These are phyloP conservation scores for Euzophera pinguis DNA, from an alignment of 2,888 invertebrate species.

Conservation along the genomic window DNA sequence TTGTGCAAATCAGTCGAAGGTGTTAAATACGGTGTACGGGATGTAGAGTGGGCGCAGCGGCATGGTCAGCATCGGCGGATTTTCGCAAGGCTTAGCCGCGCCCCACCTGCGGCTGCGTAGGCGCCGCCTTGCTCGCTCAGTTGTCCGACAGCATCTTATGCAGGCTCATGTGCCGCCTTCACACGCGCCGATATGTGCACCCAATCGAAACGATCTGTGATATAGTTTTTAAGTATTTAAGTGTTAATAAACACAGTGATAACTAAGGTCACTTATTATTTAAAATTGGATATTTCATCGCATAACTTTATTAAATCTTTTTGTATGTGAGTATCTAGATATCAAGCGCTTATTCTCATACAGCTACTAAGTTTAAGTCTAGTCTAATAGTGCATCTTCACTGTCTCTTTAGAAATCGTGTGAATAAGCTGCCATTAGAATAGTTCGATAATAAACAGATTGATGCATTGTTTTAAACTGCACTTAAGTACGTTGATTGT, in stretches of 20 bases:
- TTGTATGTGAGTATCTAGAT: constrained; percentile 25
- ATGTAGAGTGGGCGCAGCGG: constrained; percentile 33
- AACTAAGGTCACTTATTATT: constrained; percentile 40
- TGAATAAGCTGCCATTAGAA: constrained; percentile 14
- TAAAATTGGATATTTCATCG: constrained; percentile 20
- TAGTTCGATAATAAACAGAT: too few relatives aligned
- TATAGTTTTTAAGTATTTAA: constrained; percentile 54
- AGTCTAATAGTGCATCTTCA: background rate
- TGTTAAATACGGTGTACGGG: constrained; percentile 13
- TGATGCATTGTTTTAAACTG: constrained; percentile 27
- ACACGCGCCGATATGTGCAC: constrained; percentile 46
- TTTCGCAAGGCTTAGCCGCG: constrained; percentile 74
- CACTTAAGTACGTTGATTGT: constrained; percentile 38
- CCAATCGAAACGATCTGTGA: constrained; percentile 68
- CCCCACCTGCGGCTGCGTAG: constrained; percentile 59
- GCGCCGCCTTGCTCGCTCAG: constrained; percentile 52
- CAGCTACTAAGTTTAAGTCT: constrained; percentile 8
- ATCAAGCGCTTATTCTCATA: constrained; percentile 3
- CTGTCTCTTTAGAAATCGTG: constrained; percentile 18
- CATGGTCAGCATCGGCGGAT: constrained; percentile 38
- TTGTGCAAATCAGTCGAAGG: constrained; percentile 5
- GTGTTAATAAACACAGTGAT: constrained; percentile 42
- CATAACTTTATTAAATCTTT: constrained; percentile 36
- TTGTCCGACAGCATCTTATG: constrained; percentile 52
- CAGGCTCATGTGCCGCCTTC: constrained; percentile 43